Evolutionary conservation across 2,888 invertebrate genomes (phyloP), one percentile per base, ranked within the genome.

Genomic region (Oscheius sp.): DNA sequence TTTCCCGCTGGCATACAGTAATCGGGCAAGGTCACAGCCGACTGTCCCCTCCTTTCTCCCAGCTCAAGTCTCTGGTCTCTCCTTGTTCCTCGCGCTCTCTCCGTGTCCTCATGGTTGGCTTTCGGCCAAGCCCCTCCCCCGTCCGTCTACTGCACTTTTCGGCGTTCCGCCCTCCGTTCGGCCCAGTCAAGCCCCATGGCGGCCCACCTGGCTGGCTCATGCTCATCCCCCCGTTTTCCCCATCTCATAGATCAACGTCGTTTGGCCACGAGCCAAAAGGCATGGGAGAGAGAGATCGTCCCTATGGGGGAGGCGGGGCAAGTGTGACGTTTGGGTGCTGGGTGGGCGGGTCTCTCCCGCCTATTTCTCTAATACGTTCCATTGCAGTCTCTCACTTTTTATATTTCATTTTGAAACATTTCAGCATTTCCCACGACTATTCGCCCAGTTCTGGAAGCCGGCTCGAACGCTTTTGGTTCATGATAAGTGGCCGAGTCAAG

Each of bases 91-190:
- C 61, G 45, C 13, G 13, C 46, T 59, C 49, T 52, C 53, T 41
- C 59, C 46, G 21, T 59, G 59, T 45, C 59, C 70, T 59, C 70
- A 70, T 70, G 70, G 58, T 23, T 70, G 58, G 70, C 59, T 7
- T 6, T 16, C 7, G 1, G 58, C 59, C 70, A 58, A 70, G 59
- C n/a, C 59, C 56, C 69, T 41, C 70, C 70, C 21, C 58, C 56
- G n/a, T 45, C 55, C 16, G 53, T 56, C 55, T 63, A n/a, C 29
- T 56, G 69, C 55, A 69, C 56, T 55, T 69, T 56, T 23, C 55
- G 23, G 46, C 43, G 18, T 23, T 59, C 45, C 49, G 16, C 46
- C 66, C 49, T 21, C 49, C 49, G 12, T 27, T 29, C 27, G 13
- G 46, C 27, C 52, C 49, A 18, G 49, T 21, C 21, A 3, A 49